Evolutionary conservation across 2,113 vertebrate genomes (phyloP), one percentile per base, ranked within the genome.

Genomic region (Archilochus colubris): DNA sequence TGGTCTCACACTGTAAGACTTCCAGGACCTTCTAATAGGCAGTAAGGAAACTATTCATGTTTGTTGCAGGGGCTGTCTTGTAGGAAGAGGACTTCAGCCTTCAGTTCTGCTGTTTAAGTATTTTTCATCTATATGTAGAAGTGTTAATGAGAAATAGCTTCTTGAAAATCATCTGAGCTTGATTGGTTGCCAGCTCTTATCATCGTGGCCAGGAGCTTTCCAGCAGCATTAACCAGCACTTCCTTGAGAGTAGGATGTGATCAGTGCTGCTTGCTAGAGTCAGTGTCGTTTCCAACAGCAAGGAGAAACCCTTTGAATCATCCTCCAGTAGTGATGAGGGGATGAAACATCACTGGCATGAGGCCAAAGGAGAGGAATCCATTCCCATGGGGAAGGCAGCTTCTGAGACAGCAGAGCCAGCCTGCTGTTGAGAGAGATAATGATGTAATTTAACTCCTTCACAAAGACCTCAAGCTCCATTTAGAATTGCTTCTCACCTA

Each of bases 161-260:
- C 7, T 44, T 68, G 54, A 73, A 78, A 67, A 85, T 85, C 38
- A 57, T 82, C 51, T 48, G 68, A 69, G 67, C 55, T 55, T 77
- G 72, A 75, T 91, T 69, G 82, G 25, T 79, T 87, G 79, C 76
- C 79, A 83, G 3, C 48, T 44, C 46, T 62, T 74, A 43, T 62
- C 75, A 66, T 54, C 67, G 6, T 2, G 3, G n/a, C 69, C 74
- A 40, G 74, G 61, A 86, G 44, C 30, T 74, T 40, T 79, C 30
- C 0, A 0, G 53, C 88, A 93, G 31, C 5, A 0, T 81, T 33
- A 59, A 10, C 64, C 81, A 84, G 43, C 3, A 0, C 10, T 63
- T 87, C 77, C 23, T 55, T 1, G 2, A 55, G 86, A 89, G 48
- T 0, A 70, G 9, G 44, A 5, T 12, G 31, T 5, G 25, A 36